phyloP scores from a whole-genome alignment of 2,113 vertebrate genomes.

The Talpa occidentalis region DNA sequence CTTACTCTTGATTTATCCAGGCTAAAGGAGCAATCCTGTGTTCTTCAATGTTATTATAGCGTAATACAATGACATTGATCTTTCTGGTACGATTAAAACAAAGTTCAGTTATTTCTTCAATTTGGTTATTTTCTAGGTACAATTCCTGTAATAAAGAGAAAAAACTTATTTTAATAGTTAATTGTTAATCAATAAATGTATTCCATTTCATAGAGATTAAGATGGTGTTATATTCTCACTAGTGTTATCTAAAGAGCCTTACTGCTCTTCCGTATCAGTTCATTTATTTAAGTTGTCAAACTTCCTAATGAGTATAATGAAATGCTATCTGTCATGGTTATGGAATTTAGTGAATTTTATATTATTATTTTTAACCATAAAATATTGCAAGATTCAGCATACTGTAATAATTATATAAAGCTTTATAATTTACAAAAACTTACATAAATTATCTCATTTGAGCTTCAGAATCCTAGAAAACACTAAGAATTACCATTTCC shows the following conservation, averaged over 20 bases:
- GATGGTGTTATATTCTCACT: neutral
- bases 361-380: constrained; percentile 11
- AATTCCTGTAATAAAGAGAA: constrained; percentile 90
- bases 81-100: constrained; percentile 93
- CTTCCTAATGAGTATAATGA: constrained; percentile 48
- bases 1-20: constrained; percentile 97
- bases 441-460: neutral
- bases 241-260: constrained; percentile 16
- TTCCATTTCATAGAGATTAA: constrained; percentile 18
- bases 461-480: neutral
- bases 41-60: constrained; percentile 96
- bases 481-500: neutral
- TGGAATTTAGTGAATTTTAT: constrained; percentile 22
- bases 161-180: constrained; percentile 39
- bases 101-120: constrained; percentile 96
- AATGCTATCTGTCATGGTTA: neutral
- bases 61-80: constrained; percentile 92
- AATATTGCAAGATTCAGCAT: neutral
- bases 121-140: constrained; percentile 95
- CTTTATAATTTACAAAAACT: constrained; percentile 13
- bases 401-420: neutral
- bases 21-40: constrained; percentile 93
- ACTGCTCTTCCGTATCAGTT: constrained; percentile 4
- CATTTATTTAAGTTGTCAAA: neutral
- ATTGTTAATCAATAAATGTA: constrained; percentile 7